phyloP scores from a whole-genome alignment of 2,797 vertebrate genomes.

The Hyperoplus lanceolatus region DNA sequence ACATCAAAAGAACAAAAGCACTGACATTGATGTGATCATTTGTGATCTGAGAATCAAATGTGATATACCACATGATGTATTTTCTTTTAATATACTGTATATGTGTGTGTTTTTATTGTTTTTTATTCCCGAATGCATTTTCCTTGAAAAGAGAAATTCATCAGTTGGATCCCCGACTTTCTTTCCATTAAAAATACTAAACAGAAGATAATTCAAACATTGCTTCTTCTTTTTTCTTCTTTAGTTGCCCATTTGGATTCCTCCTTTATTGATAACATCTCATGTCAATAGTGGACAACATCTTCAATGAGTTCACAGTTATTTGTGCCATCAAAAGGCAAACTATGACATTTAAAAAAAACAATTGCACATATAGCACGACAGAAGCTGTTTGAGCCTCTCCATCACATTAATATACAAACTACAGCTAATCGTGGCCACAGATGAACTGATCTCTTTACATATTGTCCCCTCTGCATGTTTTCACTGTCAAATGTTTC shows the following conservation, averaged over 20 bases:
- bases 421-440: neutral
- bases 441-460: conserved; percentile 3
- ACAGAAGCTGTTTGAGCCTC: neutral
- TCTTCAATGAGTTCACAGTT: conserved; percentile 23
- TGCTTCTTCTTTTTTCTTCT: conserved; percentile 14
- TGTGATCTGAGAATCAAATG: conserved; percentile 8
- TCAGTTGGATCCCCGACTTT: neutral
- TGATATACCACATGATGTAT: conserved; percentile 3
- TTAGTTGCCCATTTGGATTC: conserved; percentile 16
- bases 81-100: neutral
- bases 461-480: neutral
- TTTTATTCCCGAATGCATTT: neutral
- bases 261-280: conserved; percentile 17
- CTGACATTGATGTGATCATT: neutral
- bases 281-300: neutral
- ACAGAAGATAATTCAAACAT: neutral
- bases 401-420: conserved; percentile 8
- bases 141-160: neutral
- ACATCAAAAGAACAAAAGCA: neutral
- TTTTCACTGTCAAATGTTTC: neutral
- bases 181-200: neutral
- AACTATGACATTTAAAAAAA: conserved; percentile 3
- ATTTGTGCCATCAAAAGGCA: neutral
- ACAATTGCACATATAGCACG: neutral
- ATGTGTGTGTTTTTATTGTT: conserved; percentile 20